Percentiles rank a stretch among this genome's conserved stretches.
Evolutionary conservation across 35 echinoderm and acorn worm species (phyloP).

Genomic region (Heliocidaris tuberculata): DNA sequence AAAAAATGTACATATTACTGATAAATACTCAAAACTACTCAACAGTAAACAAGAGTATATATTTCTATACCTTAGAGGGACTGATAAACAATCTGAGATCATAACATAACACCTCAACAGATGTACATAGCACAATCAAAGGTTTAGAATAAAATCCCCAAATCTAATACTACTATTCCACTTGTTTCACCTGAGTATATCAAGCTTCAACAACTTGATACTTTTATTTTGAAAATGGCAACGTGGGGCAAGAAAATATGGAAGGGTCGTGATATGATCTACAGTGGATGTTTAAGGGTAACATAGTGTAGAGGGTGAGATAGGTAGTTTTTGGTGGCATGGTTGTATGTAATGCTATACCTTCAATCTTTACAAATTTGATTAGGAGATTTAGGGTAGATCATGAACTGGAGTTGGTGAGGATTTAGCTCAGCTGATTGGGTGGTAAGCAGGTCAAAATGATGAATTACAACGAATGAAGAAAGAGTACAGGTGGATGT

Average conservation of each 20-base stretch:
- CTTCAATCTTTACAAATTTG: conserved; percentile 30
- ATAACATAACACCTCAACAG: background rate
- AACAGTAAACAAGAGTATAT: too few species aligned
- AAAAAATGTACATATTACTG: too few species aligned
- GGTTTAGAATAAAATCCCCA: background rate
- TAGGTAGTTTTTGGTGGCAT: background rate
- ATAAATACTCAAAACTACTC: too few species aligned
- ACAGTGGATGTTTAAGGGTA: background rate
- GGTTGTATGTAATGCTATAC: background rate
- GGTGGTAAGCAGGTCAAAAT: conserved; percentile 20
- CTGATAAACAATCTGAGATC: too few species aligned
- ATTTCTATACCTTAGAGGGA: too few species aligned
- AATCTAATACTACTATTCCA: background rate
- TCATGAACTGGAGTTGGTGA: background rate
- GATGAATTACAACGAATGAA: background rate
- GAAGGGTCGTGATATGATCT: background rate
- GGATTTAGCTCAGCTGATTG: conserved; percentile 27
- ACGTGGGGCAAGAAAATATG: background rate
- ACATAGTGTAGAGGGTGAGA: background rate
- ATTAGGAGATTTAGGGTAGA: conserved; percentile 20
- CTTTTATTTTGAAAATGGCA: conserved; percentile 10
- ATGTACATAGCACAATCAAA: background rate
- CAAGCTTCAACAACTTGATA: background rate
- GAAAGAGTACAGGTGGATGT: background rate
- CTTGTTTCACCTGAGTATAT: background rate